Base-by-base conservation (phyloP, 1,140 invertebrate species). In the Acyrthosiphon pisum region DNA sequence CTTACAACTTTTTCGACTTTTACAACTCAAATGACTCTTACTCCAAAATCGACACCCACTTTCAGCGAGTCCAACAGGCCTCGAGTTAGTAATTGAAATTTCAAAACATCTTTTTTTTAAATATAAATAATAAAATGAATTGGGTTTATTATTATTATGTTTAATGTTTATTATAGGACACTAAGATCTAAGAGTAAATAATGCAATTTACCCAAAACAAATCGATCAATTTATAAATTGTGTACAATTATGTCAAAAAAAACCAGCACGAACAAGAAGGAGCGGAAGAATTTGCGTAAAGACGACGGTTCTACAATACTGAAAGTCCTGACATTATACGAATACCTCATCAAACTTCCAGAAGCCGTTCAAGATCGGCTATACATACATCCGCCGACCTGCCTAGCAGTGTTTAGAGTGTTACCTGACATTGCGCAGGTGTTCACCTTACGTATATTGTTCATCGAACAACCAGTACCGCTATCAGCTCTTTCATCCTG, bases 301-400 rank as follows among this genome's bases (percentile, higher is more conserved):
- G 91, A 93, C n/a, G 91, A 93, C 22, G 48, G 91, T 53, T 94
- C 94, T 86, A 95, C 95, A 94, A 97, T 97, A 94, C 95, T 99
- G 81, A 97, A 98, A 94, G 99, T 98, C 95, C 98, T 98, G 95
- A 97, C 98, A 96, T 96, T 99, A 46, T 97, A 98, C 94, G 98
- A 98, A 94, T 99, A 99, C 96, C 96, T 99, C 84, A 98, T 97
- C 95, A 98, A 97, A 53, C 96, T 98, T 93, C 96, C 97, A 0
- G 95, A 97, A 50, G 96, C 97, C 90, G 96, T 97, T 53, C 95
- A 99, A 46, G 98, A 99, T 94, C 97, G 97, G 94, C 95, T 99
- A 6, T 99, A 99, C 95, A 97, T 97, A 94, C 98, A 99, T 96
- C 98, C 99, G 11, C 97, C 98, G 18, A 99, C 99, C 95, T 99